A percentile compares a stretch with the other conserved stretches of the same genome.
Conservation (phyloP, 1,140 invertebrate genomes). For the Lepidotrigona ventralis region DNA sequence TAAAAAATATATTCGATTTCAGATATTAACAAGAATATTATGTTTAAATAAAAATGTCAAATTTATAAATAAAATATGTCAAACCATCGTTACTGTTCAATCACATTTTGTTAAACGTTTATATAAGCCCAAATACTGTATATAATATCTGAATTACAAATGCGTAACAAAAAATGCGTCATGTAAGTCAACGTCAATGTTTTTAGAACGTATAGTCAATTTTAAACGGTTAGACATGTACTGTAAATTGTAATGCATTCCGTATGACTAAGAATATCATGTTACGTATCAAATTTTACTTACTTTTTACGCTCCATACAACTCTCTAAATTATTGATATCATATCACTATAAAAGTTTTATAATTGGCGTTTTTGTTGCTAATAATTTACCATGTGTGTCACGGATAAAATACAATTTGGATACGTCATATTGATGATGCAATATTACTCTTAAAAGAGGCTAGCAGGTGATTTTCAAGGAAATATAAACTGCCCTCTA, state of each 20-base stretch:
- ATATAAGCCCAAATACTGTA: not conserved
- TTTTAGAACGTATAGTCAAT: conserved; percentile 41
- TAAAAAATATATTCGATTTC: not conserved
- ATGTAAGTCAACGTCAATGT: conserved; percentile 54
- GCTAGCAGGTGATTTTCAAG: conserved; percentile 9
- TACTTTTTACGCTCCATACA: conserved; percentile 9
- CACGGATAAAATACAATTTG: conserved; percentile 14
- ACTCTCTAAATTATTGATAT: not conserved
- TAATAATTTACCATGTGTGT: conserved; percentile 3
- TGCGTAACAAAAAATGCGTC: conserved; percentile 13
- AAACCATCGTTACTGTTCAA: not conserved
- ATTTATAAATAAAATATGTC: too few species aligned
- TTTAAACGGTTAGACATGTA: not conserved
- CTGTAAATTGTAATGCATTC: not conserved
- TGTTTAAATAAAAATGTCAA: not conserved
- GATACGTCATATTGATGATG: conserved; percentile 44
- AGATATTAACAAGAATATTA: not conserved
- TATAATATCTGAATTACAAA: not conserved
- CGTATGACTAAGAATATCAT: not conserved
- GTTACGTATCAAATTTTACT: conserved; percentile 17
- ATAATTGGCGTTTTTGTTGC: not conserved
- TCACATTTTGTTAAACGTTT: conserved; percentile 14
- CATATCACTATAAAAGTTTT: not conserved
- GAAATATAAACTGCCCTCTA: not conserved
- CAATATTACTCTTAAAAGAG: conserved; percentile 39